Conservation (phyloP, 2,113 vertebrate species). For the Ancistrus triradiatus region DNA sequence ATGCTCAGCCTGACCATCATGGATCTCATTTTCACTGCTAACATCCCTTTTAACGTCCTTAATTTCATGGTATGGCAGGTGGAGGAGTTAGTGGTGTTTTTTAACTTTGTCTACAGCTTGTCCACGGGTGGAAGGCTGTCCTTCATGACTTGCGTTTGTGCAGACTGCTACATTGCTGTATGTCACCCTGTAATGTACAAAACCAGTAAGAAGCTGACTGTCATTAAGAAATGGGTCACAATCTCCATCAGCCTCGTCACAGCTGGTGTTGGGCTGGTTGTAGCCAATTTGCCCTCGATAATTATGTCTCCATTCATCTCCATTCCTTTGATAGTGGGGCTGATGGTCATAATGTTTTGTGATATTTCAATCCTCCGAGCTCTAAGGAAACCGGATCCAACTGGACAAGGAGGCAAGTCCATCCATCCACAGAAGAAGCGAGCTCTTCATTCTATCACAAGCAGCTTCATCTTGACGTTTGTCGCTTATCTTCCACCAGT, state of each 20-base stretch:
- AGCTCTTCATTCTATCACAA: slow-evolving; percentile 16
- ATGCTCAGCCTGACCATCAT: slow-evolving; percentile 8
- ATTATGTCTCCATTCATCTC: background rate
- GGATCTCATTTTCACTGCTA: background rate
- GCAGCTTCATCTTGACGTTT: slow-evolving; percentile 26
- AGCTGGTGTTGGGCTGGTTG: background rate
- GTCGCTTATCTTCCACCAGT: slow-evolving; percentile 17
- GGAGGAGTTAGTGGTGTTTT: background rate
- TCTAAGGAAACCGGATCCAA: slow-evolving; percentile 23
- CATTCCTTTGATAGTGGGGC: background rate
- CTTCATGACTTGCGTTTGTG: slow-evolving; percentile 35
- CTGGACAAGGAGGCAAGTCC: background rate
- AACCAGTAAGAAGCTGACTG: slow-evolving; percentile 1
- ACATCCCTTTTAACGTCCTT: background rate
- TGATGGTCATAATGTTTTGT: slow-evolving; percentile 29
- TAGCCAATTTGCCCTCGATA: background rate
- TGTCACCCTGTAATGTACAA: slow-evolving; percentile 29
- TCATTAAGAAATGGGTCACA: background rate
- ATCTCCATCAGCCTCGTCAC: background rate
- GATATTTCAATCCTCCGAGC: slow-evolving; percentile 9
- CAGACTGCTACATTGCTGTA: slow-evolving; percentile 39
- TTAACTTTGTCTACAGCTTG: slow-evolving; percentile 13
- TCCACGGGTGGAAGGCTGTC: slow-evolving; percentile 19
- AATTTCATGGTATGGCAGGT: slow-evolving; percentile 5
- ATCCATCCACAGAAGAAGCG: slow-evolving; percentile 38